Percentiles rank a stretch among this genome's conserved stretches.
Evolutionary conservation across 2,797 vertebrate genomes (phyloP).

Genomic region (Heterohyrax brucei): DNA sequence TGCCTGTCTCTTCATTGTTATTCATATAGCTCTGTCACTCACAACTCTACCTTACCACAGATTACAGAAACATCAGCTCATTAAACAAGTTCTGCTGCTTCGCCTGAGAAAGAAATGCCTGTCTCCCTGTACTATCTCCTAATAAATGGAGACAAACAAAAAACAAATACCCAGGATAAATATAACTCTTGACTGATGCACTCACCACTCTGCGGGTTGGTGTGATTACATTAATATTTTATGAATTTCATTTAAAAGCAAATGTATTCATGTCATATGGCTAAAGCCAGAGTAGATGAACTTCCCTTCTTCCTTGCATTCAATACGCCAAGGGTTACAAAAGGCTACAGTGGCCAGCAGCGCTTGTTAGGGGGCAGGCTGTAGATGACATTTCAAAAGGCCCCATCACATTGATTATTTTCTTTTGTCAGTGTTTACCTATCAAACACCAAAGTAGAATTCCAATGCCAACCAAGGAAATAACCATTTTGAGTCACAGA

Average conservation of each 20-base stretch:
- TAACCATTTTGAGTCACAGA: slow-evolving; percentile 3
- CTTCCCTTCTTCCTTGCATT: slow-evolving; percentile 66
- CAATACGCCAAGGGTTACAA: slow-evolving; percentile 65
- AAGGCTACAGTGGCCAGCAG: slow-evolving; percentile 17
- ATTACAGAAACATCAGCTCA: slow-evolving; percentile 82
- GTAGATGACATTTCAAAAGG: slow-evolving; percentile 65
- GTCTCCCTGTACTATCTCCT: slow-evolving; percentile 76
- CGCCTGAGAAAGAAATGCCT: slow-evolving; percentile 73
- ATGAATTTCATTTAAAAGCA: slow-evolving; percentile 84
- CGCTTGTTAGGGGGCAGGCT: slow-evolving; percentile 62
- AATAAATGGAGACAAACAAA: slow-evolving; percentile 81
- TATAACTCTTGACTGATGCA: slow-evolving; percentile 79
- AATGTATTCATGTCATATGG: slow-evolving; percentile 77
- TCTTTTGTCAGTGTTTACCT: slow-evolving; percentile 71
- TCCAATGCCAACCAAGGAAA: slow-evolving; percentile 61
- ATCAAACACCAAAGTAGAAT: slow-evolving; percentile 65
- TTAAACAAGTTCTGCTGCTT: slow-evolving; percentile 81
- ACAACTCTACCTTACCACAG: slow-evolving; percentile 74
- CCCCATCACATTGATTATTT: slow-evolving; percentile 66
- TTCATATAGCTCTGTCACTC: slow-evolving; percentile 81
- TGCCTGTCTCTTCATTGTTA: slow-evolving; percentile 74
- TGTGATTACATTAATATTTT: slow-evolving; percentile 87
- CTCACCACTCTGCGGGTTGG: slow-evolving; percentile 68
- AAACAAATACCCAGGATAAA: slow-evolving; percentile 81
- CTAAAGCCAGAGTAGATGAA: slow-evolving; percentile 75